Conservation (phyloP, 1,140 invertebrate species). For the Muscidifurax raptorellus region DNA sequence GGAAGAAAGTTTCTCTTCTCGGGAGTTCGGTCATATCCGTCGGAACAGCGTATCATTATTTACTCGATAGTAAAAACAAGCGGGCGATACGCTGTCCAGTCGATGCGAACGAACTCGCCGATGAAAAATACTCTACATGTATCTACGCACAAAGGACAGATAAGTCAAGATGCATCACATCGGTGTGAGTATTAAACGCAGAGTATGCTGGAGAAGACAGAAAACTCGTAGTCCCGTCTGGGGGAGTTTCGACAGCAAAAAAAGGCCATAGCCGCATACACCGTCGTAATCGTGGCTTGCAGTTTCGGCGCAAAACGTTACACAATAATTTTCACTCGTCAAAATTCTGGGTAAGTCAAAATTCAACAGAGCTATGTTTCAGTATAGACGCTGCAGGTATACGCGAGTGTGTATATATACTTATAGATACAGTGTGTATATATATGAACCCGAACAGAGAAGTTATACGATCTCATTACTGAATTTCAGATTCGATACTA, state of each 20-base stretch:
- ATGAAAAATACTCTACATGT: background rate
- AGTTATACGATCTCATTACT: too few species aligned
- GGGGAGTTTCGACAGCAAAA: background rate
- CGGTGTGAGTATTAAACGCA: too few species aligned
- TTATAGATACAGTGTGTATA: too few species aligned
- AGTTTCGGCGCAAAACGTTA: conserved; percentile 1
- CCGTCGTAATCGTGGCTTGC: background rate
- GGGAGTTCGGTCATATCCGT: background rate
- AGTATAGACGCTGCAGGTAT: conserved; percentile 35
- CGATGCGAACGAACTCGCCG: background rate
- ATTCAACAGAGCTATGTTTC: conserved; percentile 64
- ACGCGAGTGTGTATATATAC: background rate
- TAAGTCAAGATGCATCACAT: background rate
- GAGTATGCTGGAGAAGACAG: background rate
- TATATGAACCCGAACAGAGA: too few species aligned
- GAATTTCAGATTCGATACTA: too few species aligned
- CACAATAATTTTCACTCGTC: conserved; percentile 1
- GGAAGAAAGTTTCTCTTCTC: background rate
- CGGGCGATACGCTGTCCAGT: background rate
- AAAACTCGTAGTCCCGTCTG: conserved; percentile 8
- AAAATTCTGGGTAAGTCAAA: conserved; percentile 12
- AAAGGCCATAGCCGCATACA: background rate
- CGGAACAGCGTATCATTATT: background rate
- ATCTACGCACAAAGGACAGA: background rate
- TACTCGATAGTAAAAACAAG: background rate